Percentiles rank a stretch among this genome's conserved stretches.
Conservation (phyloP, 2,113 vertebrate genomes). For the Chinchilla lanigera region DNA sequence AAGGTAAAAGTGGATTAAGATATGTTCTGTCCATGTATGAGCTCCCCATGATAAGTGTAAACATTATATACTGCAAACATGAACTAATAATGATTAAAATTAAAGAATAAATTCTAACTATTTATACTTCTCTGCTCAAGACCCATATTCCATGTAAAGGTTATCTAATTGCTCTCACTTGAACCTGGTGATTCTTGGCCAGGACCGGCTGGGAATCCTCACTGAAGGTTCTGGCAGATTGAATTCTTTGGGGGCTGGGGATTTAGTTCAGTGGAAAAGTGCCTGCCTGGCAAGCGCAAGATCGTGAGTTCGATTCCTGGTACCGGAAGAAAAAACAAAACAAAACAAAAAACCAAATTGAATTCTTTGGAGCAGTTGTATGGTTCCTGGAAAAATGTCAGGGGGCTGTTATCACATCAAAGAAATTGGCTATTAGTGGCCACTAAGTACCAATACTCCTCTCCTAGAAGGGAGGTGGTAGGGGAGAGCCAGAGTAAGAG, state of each 20-base stretch:
- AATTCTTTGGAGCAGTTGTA: neutral
- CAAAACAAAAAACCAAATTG: too few relatives aligned
- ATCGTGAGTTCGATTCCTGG: too few relatives aligned
- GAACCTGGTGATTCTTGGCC: neutral
- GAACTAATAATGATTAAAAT: neutral
- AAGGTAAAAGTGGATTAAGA: neutral
- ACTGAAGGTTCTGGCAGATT: neutral
- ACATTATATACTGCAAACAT: neutral
- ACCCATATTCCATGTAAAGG: neutral
- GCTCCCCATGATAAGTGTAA: neutral
- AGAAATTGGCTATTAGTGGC: neutral
- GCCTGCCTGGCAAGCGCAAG: too few relatives aligned
- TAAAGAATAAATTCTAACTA: neutral
- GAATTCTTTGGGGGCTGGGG: too few relatives aligned
- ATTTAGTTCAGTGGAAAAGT: too few relatives aligned
- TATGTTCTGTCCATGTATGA: neutral
- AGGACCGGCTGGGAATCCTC: neutral
- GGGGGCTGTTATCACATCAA: neutral
- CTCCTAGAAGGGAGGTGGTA: neutral
- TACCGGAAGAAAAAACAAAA: too few relatives aligned
- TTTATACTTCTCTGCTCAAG: neutral
- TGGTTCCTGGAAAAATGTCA: neutral
- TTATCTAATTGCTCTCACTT: neutral
- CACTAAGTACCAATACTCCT: neutral
- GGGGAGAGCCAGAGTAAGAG: neutral